Conservation (phyloP, 2,797 vertebrate genomes). For the Coranthus polyacanthus region DNA sequence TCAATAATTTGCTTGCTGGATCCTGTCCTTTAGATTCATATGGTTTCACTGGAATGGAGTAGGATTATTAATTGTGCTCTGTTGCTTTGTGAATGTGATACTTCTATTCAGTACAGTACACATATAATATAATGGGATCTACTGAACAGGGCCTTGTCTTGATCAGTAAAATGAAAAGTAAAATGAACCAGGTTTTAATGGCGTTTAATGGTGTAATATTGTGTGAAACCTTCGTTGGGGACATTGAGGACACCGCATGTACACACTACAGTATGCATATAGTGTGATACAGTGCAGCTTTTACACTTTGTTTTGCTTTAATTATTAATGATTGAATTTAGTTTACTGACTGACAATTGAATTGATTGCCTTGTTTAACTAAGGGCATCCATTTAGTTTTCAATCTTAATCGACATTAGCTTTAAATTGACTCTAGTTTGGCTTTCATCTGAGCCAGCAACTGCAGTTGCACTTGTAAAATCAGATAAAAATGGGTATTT, state of each 20-base stretch:
- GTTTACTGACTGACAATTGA: conserved; percentile 35
- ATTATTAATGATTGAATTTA: background rate
- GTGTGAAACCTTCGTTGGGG: conserved; percentile 3
- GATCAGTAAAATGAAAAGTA: conserved; percentile 34
- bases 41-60: conserved; percentile 58
- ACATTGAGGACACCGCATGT: background rate
- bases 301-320: conserved; percentile 2
- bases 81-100: conserved; percentile 63
- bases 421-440: conserved; percentile 31
- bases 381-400: conserved; percentile 34
- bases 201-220: conserved; percentile 7
- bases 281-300: background rate
- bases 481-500: conserved; percentile 44
- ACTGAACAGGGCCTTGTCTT: conserved; percentile 17
- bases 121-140: too few relatives aligned
- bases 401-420: conserved; percentile 34
- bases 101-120: conserved; percentile 36
- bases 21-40: conserved; percentile 43
- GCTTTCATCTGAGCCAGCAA: conserved; percentile 31
- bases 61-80: conserved; percentile 62
- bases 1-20: conserved; percentile 68
- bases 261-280: background rate
- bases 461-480: conserved; percentile 57
- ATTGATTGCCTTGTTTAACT: conserved; percentile 31
- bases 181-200: conserved; percentile 13